phyloP scores from a whole-genome alignment of 2,113 vertebrate species.

The Labeo rohita region DNA sequence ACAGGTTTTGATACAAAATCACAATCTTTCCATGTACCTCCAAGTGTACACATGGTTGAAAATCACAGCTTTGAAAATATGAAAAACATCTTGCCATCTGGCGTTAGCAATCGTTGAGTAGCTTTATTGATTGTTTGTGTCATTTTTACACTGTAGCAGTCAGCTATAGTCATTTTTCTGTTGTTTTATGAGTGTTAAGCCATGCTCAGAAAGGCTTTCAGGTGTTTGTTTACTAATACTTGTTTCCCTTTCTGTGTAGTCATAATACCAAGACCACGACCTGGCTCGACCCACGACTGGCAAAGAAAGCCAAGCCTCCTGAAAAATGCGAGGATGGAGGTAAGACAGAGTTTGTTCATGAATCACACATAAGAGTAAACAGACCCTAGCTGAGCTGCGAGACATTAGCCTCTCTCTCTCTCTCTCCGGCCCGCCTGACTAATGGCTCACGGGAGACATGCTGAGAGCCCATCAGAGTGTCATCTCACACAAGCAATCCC shows the following conservation, averaged over 20 bases:
- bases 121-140: neutral
- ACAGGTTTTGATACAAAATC: too few relatives aligned
- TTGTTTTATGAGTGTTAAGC: neutral
- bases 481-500: conserved; percentile 69
- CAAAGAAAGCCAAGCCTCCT: conserved; percentile 95
- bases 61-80: conserved; percentile 8
- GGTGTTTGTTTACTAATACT: conserved; percentile 48
- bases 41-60: neutral
- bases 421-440: conserved; percentile 45
- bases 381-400: neutral
- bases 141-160: neutral
- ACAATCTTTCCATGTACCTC: neutral
- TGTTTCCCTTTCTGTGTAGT: conserved; percentile 71
- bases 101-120: neutral
- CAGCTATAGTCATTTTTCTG: neutral
- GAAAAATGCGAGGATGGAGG: conserved; percentile 98
- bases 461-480: conserved; percentile 65
- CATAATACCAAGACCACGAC: conserved; percentile 99
- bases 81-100: neutral
- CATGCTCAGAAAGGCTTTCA: conserved; percentile 40
- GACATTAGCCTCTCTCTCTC: neutral
- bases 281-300: conserved; percentile 97
- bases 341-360: conserved; percentile 63
- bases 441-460: conserved; percentile 65
- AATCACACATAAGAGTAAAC: conserved; percentile 27